Evolutionary conservation across 2,113 vertebrate species (phyloP), one percentile per base, ranked within the genome.

Genomic region (Calonectris borealis): DNA sequence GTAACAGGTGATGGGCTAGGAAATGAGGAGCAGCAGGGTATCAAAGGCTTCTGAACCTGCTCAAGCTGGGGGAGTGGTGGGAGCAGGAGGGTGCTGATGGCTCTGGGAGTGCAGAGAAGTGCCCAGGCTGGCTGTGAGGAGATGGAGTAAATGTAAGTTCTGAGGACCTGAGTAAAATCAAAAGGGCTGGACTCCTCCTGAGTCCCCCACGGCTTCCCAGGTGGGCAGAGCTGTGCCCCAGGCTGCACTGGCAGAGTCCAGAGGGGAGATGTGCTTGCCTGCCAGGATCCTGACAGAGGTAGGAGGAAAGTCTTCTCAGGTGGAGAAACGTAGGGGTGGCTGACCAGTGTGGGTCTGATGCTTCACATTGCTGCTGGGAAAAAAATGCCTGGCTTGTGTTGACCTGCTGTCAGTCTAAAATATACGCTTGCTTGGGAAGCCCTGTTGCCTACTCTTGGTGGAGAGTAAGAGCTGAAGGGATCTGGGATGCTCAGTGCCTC

Each of bases 261-360:
- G 11, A 40, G 48, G 42, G 36, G 73, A 90, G 69, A 17, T 40
- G 57, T 18, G 20, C 61, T 81, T 73, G 44, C 65, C 57, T 96
- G 69, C 55, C 89, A 86, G 77, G 46, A 91, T 96, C 48, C 86
- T 83, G 91, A 31, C 70, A 69, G 79, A 65, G 81, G 87, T 89
- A 29, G 91, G 93, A 94, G 81, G 89, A 48, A 94, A 87, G 15
- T 20, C 49, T 87, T 92, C 91, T 91, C 91, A 84, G 89, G 91
- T 96, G 78, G 57, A 87, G 71, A 54, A 49, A 4, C 11, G 73
- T 61, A 81, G 65, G 55, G 61, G 89, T 13, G 81, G 89, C 81
- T 89, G 65, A 17, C 71, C 10, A 79, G 94, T 31, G 80, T 90
- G 83, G 80, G 80, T 68, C 85, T 94, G 58, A 66, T 24, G 91